Percentiles rank a stretch among this genome's conserved stretches.
Conservation (phyloP, 2,888 invertebrate genomes). For the Unio delphinus region DNA sequence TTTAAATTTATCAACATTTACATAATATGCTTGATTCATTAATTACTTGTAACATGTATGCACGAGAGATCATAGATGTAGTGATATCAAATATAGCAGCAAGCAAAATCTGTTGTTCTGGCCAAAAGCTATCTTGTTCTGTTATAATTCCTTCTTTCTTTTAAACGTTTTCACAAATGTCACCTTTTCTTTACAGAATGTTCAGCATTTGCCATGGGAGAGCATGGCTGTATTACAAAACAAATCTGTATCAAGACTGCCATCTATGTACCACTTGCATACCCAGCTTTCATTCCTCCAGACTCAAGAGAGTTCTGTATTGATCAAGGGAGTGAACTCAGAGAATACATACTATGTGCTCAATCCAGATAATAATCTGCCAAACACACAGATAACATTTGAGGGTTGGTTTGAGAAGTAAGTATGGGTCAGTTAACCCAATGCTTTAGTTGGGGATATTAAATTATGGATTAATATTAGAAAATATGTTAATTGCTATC, state of each 20-base stretch:
- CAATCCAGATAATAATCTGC: slow-evolving; percentile 81
- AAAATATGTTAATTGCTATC: too few relatives aligned
- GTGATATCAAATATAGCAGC: too few relatives aligned
- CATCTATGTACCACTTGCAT: slow-evolving; percentile 75
- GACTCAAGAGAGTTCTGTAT: slow-evolving; percentile 35
- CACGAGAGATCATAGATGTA: background rate
- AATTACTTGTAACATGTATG: background rate
- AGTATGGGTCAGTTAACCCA: slow-evolving; percentile 5
- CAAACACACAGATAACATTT: slow-evolving; percentile 77
- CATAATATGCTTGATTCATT: too few relatives aligned
- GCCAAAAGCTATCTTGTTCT: background rate
- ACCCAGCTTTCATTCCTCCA: slow-evolving; percentile 49
- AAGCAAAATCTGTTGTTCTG: too few relatives aligned
- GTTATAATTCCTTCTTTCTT: background rate
- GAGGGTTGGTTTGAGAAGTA: slow-evolving; percentile 62
- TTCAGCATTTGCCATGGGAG: slow-evolving; percentile 88
- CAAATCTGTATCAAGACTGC: slow-evolving; percentile 83
- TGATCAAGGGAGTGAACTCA: slow-evolving; percentile 71
- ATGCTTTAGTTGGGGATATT: too few relatives aligned
- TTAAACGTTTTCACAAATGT: background rate
- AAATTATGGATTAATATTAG: too few relatives aligned
- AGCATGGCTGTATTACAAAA: slow-evolving; percentile 78
- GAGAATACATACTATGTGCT: slow-evolving; percentile 77
- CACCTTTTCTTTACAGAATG: slow-evolving; percentile 31
- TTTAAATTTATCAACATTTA: too few relatives aligned